Conservation (phyloP, 1,140 invertebrate genomes). For the Sminthurides bifidus region DNA sequence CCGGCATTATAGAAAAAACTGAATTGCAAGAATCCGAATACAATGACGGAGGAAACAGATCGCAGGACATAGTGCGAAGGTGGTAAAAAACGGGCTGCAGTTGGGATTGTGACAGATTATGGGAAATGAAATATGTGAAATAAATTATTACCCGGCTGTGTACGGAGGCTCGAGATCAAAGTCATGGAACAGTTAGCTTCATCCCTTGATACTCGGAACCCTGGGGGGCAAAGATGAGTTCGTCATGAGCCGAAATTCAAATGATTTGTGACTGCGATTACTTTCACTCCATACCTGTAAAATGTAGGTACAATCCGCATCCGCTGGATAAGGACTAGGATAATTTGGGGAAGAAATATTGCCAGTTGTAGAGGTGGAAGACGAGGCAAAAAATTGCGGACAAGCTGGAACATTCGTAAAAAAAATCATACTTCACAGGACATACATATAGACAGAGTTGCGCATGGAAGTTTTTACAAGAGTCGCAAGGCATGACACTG, state of each 20-base stretch:
- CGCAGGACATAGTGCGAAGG: too few species aligned
- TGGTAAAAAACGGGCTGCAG: too few species aligned
- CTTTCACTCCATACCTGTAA: slow-evolving; percentile 14
- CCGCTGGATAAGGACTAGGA: slow-evolving; percentile 37
- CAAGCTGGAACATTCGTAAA: slow-evolving; percentile 26
- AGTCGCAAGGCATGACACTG: background rate
- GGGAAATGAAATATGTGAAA: slow-evolving; percentile 30
- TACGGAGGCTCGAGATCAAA: slow-evolving; percentile 33
- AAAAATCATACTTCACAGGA: slow-evolving; percentile 7
- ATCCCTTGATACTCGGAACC: slow-evolving; percentile 33
- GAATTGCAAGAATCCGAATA: too few species aligned
- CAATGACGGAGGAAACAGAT: too few species aligned
- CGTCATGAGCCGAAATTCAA: background rate
- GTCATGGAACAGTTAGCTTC: slow-evolving; percentile 30
- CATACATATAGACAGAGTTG: background rate
- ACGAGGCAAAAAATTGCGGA: slow-evolving; percentile 24
- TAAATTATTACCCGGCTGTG: slow-evolving; percentile 24
- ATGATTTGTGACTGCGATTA: background rate
- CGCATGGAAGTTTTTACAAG: background rate
- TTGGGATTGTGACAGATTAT: too few species aligned
- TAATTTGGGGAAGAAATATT: slow-evolving; percentile 39
- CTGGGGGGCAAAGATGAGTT: slow-evolving; percentile 26
- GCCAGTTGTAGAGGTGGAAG: slow-evolving; percentile 32
- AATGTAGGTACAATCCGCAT: slow-evolving; percentile 37
- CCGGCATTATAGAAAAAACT: too few species aligned